phyloP scores from a whole-genome alignment of 2,888 invertebrate genomes.

The Eucera pruinosa region DNA sequence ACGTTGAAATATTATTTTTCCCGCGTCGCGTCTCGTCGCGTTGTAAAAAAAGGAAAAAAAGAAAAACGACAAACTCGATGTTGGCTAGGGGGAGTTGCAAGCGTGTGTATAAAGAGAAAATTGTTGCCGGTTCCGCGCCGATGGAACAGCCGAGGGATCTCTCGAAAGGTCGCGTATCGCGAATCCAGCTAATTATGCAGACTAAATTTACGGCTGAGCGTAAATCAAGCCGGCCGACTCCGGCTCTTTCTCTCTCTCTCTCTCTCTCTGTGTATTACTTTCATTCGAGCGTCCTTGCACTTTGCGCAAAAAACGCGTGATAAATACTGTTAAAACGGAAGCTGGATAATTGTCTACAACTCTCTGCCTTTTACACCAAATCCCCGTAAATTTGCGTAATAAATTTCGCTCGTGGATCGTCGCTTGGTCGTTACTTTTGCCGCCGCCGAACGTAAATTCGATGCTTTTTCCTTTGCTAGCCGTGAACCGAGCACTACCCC shows the following conservation, averaged over 20 bases:
- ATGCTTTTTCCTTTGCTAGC: neutral
- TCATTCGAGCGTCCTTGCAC: neutral
- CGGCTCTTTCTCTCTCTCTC: no score
- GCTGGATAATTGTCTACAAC: slow-evolving; percentile 32
- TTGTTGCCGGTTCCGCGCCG: neutral
- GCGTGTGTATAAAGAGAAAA: slow-evolving; percentile 28
- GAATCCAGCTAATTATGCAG: slow-evolving; percentile 37
- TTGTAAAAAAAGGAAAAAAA: slow-evolving; percentile 1
- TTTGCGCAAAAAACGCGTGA: neutral
- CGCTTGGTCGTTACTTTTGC: neutral
- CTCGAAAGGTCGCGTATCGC: slow-evolving; percentile 32
- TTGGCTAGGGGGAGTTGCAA: slow-evolving; percentile 9
- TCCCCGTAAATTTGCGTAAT: slow-evolving; percentile 12
- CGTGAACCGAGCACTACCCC: no score
- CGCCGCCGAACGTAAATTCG: neutral
- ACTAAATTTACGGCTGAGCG: slow-evolving; percentile 20
- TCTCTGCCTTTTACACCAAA: neutral
- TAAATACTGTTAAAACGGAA: slow-evolving; percentile 49
- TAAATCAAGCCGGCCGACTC: slow-evolving; percentile 21
- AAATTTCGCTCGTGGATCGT: neutral
- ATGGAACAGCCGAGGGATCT: neutral
- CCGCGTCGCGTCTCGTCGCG: slow-evolving; percentile 16
- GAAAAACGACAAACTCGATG: no score
- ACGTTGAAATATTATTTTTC: slow-evolving; percentile 63
- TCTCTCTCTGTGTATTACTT: slow-evolving; percentile 24